These are phyloP conservation scores for Delphinapterus leucas DNA, from an alignment of 2,113 vertebrate genomes.

Conservation along the genomic window DNA sequence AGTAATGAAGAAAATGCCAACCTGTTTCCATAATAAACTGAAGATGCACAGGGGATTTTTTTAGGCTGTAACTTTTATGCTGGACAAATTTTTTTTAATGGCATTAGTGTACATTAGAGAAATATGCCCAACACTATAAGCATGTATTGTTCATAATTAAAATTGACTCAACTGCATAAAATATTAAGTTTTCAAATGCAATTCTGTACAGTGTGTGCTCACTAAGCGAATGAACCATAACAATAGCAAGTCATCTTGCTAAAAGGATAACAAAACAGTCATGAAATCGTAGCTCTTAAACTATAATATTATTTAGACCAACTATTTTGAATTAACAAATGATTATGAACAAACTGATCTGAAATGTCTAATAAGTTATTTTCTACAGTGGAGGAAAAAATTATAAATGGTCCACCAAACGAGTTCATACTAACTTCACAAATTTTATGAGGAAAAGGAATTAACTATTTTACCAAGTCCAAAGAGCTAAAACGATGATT, in stretches of 20 bases:
- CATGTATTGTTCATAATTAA: neutral
- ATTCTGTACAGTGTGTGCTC: neutral
- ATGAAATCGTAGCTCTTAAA: neutral
- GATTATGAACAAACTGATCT: neutral
- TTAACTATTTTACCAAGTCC: neutral
- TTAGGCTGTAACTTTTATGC: neutral
- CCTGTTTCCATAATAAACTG: neutral
- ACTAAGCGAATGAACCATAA: neutral
- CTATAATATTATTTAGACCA: neutral
- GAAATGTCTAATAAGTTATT: neutral
- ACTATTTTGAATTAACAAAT: neutral
- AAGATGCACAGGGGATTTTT: neutral
- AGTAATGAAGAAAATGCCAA: neutral
- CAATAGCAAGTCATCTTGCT: neutral
- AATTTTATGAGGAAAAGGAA: neutral
- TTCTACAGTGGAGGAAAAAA: neutral
- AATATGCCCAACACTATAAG: neutral
- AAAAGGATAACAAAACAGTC: neutral
- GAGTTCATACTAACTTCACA: neutral
- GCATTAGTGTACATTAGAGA: neutral
- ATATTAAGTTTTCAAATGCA: constrained; percentile 1
- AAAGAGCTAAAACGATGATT: neutral
- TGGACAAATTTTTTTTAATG: neutral
- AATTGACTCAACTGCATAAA: neutral
- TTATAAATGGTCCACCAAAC: neutral